Conservation (phyloP, 1,140 invertebrate genomes). For the Ridgeia piscesae region DNA sequence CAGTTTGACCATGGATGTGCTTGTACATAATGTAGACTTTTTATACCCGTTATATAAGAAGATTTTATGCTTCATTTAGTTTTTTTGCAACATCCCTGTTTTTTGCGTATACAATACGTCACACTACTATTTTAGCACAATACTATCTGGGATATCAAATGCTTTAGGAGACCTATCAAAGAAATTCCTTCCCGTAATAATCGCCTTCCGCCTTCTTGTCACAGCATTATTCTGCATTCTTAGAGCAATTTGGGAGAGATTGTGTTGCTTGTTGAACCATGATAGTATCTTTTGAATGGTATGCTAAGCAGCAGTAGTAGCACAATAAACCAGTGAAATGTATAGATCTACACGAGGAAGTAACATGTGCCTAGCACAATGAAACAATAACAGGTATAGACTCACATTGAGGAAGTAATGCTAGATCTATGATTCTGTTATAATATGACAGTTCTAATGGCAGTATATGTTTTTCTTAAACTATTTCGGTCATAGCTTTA, state of each 20-base stretch:
- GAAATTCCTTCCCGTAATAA: neutral
- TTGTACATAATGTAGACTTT: neutral
- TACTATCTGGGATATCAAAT: neutral
- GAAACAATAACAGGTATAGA: no score
- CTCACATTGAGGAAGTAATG: no score
- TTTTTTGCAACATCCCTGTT: neutral
- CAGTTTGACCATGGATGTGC: neutral
- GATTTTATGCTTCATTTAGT: neutral
- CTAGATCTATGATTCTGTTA: no score
- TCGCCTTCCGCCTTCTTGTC: neutral
- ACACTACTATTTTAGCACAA: neutral
- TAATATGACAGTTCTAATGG: neutral
- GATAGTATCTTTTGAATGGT: neutral
- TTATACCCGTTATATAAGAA: neutral
- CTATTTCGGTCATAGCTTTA: neutral
- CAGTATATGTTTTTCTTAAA: no score
- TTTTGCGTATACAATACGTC: neutral
- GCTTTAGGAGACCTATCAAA: neutral
- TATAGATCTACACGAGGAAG: neutral
- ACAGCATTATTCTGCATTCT: neutral
- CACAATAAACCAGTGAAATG: neutral
- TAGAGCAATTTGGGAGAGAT: neutral
- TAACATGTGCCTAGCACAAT: neutral
- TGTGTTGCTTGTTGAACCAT: neutral
- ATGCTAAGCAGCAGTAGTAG: neutral